Evolutionary conservation across 2,888 invertebrate species (phyloP), one percentile per base, ranked within the genome.

Genomic region (Lochmaea crataegi): DNA sequence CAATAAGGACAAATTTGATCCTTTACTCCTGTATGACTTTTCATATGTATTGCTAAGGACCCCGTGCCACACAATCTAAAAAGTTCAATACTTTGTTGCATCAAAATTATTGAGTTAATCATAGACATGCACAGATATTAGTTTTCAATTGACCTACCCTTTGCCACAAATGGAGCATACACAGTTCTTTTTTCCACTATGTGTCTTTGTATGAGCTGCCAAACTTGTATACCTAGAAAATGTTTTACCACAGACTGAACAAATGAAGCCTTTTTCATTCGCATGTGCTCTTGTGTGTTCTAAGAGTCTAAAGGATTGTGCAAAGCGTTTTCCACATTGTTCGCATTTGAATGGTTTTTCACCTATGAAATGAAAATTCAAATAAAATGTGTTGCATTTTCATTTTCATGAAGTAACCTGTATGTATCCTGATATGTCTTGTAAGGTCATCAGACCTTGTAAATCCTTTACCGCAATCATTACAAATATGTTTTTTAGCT

Each of bases 21-120:
- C 75, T 84, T 86, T 22, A 85, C 74, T 0, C 86, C 87, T 41
- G 88, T 88, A 77, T 89, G 89, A 14, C 85, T 88, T 77, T 89
- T 88, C 84, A 88, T 87, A 78, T 90, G 90, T 79, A 88, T 83
- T 77, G 85, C 83, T 68, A 87, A 80, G 5, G 87, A 87, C 72
- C 85, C 85, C 3, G 86, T 82, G 16, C 86, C 86, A 74, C 87
- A 86, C 72, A 87, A 82, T 65, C 86, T 86, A 67, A 48, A 81
- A 81, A 69, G 53, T 32, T 72, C 65, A 61, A 51, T 45, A 22
- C 9, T 22, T 58, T 45, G 45, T 61, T 26, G n/a, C 1, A 1
- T 9, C 14, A 68, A 68, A 16, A 53, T 22, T 22, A n/a, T 42
- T 45, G 2, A 32, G 14, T 64, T 10, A 14, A 32, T 32, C 7